Base-by-base conservation (phyloP, 2,888 invertebrate genomes). In the Lomographa bimaculata region DNA sequence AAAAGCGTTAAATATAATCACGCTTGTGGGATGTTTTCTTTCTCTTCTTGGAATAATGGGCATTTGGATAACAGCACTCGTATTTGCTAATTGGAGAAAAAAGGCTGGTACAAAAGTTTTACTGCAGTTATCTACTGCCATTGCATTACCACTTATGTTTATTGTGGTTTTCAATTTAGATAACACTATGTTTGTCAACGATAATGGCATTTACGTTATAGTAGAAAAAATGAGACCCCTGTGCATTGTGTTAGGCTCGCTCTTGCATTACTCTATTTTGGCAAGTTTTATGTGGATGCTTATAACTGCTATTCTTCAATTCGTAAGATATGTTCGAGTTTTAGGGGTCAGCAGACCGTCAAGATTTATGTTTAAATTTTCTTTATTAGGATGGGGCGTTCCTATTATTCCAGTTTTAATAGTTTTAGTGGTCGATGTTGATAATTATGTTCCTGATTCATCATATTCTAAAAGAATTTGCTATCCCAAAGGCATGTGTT, bases 261-360 rank as follows among this genome's bases (percentile, higher is more conserved):
- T 91, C 2, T 69, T 94, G 19, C 94, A 94, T 59, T 94, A 93
- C 67, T 91, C 93, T 8, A 90, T 94, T 17, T 71, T 94, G 25
- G 90, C 92, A 1, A 90, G 93, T 46, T 94, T 94, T 59, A 90
- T 90, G 58, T 94, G 94, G 94, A 94, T 94, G 94, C 71, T 94
- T 9, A 91, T 94, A 36, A 92, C 93, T 36, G 93, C 93, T 1
- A 75, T 91, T 28, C 74, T 94, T 37, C 94, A 94, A 67, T 94
- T 93, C 65, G 89, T 93, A 36, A 86, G 92, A 28, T 93, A 93
- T 56, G 94, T 94, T 0, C 90, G 91, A 42, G 92, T 94, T 0
- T 79, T 94, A 28, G 93, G 93, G 2, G 87, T 87, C 0, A 71
- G 76, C 5, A 76, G 91, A 19, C 91, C 92, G 3, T 84, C 90